Evolutionary conservation across 2,888 invertebrate genomes (phyloP), one percentile per base, ranked within the genome.

Genomic region (Pherbina coryleti): DNA sequence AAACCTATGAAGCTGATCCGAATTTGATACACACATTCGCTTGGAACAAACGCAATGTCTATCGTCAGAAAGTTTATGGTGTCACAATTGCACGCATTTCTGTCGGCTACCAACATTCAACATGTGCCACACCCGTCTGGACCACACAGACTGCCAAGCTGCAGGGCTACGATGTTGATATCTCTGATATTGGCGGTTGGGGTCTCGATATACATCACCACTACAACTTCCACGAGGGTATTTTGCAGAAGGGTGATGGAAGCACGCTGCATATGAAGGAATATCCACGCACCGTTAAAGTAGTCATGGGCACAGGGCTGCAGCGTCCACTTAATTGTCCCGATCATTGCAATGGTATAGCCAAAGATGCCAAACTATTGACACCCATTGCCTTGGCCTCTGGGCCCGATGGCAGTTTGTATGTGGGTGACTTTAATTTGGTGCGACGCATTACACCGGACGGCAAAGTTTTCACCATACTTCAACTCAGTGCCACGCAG

Each of bases 11-110:
- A 90, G 98, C 99, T 0, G 98, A 98, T 90, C 97, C 98, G 0
- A 96, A 97, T 88, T 91, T 99, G 78, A 96, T 96, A 73, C 98
- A 98, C 90, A 97, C 96, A 9, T 99, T 98, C 88, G 96, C 98
- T 2, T 99, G 99, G 99, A 98, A 98, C 90, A 96, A 98, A 89
- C 92, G 97, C 80, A 99, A 99, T 89, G 98, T 98, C 60, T 99
- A 99, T 91, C 96, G 97, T 86, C 98, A 98, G 91, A 98, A 97
- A 91, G 97, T 96, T 2, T 97, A 97, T 86, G 97, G 97, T 0
- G 93, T 96, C 82, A 96, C 96, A 0, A 94, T 95, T 87, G 97
- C 97, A 0, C 93, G 95, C 85, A 95, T 96, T 66, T 96, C 96
- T 2, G 94, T 99, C 79, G 99, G 99, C 37, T 99, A 99, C 89